Percentiles rank a stretch among this genome's conserved stretches.
Evolutionary conservation across 2,888 invertebrate species (phyloP).

Genomic region (Heteromurus nitidus): DNA sequence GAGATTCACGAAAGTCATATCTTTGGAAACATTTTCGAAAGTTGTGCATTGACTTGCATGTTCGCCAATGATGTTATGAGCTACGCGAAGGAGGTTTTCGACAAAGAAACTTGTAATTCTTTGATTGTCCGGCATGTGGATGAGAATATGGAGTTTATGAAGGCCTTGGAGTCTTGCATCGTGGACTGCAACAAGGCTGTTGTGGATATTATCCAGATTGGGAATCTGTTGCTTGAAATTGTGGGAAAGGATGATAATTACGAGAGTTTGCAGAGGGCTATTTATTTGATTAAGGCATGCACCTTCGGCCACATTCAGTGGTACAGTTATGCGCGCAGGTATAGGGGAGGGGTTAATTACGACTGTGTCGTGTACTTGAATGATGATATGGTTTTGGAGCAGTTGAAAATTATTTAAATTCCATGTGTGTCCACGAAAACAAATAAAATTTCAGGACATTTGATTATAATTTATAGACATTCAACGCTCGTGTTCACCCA

Average conservation of each 20-base stretch:
- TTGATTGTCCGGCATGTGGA: neutral
- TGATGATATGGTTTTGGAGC: too few relatives aligned
- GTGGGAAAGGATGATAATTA: too few relatives aligned
- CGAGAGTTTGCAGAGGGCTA: neutral
- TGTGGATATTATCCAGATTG: neutral
- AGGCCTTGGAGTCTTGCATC: neutral
- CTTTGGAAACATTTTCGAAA: neutral
- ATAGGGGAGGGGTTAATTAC: neutral
- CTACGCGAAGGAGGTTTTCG: neutral
- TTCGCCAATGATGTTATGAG: neutral
- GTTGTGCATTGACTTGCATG: neutral
- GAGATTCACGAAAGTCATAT: conserved; percentile 1
- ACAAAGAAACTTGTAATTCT: conserved; percentile 4
- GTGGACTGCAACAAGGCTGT: neutral
- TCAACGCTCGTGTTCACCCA: too few relatives aligned
- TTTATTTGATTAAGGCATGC: neutral
- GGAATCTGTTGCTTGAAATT: neutral
- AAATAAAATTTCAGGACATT: too few relatives aligned
- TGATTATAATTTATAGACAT: too few relatives aligned
- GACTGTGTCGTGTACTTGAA: neutral
- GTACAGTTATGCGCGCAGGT: conserved; percentile 1
- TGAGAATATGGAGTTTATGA: neutral
- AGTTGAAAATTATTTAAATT: too few relatives aligned
- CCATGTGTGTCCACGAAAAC: too few relatives aligned
- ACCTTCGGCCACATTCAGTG: neutral